These are phyloP conservation scores for Cryptocephalus moraei DNA, from an alignment of 2,888 invertebrate genomes.

Conservation along the genomic window DNA sequence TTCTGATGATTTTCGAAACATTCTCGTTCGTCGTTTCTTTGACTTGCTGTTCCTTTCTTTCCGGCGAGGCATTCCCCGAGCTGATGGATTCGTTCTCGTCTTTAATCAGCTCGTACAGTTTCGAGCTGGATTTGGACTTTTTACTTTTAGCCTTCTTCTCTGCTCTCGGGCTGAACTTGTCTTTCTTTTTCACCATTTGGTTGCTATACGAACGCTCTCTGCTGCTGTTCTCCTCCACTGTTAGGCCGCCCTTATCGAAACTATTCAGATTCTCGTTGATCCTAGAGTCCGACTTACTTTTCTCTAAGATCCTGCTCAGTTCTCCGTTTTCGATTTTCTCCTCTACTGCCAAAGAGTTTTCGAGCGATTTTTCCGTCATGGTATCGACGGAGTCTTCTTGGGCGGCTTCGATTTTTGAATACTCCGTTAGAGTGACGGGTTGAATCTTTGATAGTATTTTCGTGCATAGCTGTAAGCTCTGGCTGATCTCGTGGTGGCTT, in stretches of 20 bases:
- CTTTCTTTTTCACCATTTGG: slow-evolving; percentile 38
- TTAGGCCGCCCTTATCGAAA: slow-evolving; percentile 34
- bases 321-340: slow-evolving; percentile 12
- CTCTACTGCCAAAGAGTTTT: slow-evolving; percentile 7
- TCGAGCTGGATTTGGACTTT: slow-evolving; percentile 48
- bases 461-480: slow-evolving; percentile 56
- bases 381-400: slow-evolving; percentile 8
- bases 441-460: slow-evolving; percentile 68
- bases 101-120: slow-evolving; percentile 44
- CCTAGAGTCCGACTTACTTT: slow-evolving; percentile 58
- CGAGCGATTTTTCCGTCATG: slow-evolving; percentile 11
- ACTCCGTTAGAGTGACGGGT: slow-evolving; percentile 43
- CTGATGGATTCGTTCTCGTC: slow-evolving; percentile 27
- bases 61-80: slow-evolving; percentile 10
- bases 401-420: not conserved
- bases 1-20: slow-evolving; percentile 20
- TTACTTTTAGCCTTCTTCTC: slow-evolving; percentile 49
- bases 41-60: slow-evolving; percentile 9
- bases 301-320: slow-evolving; percentile 40
- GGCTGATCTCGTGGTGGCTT: slow-evolving; percentile 51
- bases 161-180: slow-evolving; percentile 41
- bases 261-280: slow-evolving; percentile 40
- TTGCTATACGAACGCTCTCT: slow-evolving; percentile 37
- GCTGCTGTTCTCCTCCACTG: slow-evolving; percentile 27
- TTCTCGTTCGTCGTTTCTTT: slow-evolving; percentile 3